Evolutionary conservation across 2,888 invertebrate species (phyloP).

Genomic region (Dastarcus helophoroides): DNA sequence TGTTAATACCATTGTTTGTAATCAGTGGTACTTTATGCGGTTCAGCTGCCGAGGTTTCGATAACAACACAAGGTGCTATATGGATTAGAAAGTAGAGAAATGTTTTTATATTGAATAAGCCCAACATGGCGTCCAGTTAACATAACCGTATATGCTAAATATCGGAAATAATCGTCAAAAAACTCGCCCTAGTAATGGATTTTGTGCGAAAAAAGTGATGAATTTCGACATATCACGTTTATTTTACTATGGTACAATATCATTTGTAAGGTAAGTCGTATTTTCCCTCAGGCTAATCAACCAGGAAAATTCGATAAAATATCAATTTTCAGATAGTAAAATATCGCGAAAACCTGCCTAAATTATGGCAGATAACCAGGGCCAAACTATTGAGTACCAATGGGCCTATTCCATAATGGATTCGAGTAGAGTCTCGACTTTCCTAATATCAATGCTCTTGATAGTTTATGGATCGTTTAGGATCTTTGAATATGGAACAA

Average conservation of each 20-base stretch:
- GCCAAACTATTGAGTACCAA: conserved; percentile 47
- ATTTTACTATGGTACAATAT: background rate
- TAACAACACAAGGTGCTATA: too few relatives aligned
- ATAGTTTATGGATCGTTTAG: conserved; percentile 97
- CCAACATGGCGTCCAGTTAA: conserved; percentile 3
- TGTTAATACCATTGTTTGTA: too few relatives aligned
- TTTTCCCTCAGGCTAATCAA: too few relatives aligned
- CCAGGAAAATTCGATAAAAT: too few relatives aligned
- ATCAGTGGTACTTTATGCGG: too few relatives aligned
- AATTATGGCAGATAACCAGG: conserved; percentile 22
- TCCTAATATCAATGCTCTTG: conserved; percentile 91
- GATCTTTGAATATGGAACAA: conserved; percentile 91
- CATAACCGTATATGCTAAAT: conserved; percentile 1
- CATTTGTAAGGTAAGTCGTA: conserved; percentile 1
- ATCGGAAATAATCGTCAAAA: background rate
- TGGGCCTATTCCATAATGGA: conserved; percentile 96
- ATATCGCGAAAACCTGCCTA: conserved; percentile 5
- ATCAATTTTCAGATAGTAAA: conserved; percentile 5
- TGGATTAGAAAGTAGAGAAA: too few relatives aligned
- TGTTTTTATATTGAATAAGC: background rate
- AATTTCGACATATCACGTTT: background rate
- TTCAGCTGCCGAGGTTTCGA: too few relatives aligned
- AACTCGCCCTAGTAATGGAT: background rate
- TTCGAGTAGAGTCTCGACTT: conserved; percentile 92
- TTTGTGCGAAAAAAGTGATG: background rate